These are phyloP conservation scores for Drosophila mulleri DNA, from an alignment of 2,888 invertebrate genomes.

Conservation along the genomic window DNA sequence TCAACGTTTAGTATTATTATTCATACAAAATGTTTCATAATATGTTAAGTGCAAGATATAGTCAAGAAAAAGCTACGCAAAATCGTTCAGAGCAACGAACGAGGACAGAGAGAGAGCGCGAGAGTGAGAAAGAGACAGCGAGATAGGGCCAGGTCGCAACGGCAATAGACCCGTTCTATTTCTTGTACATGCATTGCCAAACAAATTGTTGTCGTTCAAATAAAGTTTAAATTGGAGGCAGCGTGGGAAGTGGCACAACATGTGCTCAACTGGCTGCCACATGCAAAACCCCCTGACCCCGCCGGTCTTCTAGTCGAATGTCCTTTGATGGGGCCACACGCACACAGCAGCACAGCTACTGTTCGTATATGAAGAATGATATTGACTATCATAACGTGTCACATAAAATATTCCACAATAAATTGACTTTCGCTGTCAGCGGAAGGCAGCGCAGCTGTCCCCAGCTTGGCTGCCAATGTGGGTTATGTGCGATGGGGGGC, in stretches of 20 bases:
- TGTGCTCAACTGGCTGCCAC: conserved; percentile 46
- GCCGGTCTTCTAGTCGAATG: conserved; percentile 16
- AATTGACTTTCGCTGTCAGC: conserved; percentile 71
- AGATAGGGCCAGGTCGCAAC: neutral
- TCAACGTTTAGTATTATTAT: conserved; percentile 54
- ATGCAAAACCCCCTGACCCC: neutral
- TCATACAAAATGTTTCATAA: conserved; percentile 60
- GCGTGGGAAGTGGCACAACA: conserved; percentile 69
- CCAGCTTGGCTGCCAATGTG: conserved; percentile 7
- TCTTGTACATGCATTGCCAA: conserved; percentile 40
- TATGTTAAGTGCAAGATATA: conserved; percentile 59
- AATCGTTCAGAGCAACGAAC: conserved; percentile 57
- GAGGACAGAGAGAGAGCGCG: neutral
- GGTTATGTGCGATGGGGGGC: neutral
- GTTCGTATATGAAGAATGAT: conserved; percentile 64
- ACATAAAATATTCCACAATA: conserved; percentile 80
- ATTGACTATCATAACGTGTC: conserved; percentile 79
- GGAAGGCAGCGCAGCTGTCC: conserved; percentile 48
- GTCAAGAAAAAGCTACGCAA: conserved; percentile 57
- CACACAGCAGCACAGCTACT: conserved; percentile 8
- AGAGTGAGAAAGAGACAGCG: neutral
- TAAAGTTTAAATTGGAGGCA: conserved; percentile 64
- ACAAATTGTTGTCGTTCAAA: conserved; percentile 56
- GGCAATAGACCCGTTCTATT: conserved; percentile 11
- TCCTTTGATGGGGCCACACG: conserved; percentile 25